phyloP scores from a whole-genome alignment of 2,113 vertebrate species.

The Irena cyanogastra region DNA sequence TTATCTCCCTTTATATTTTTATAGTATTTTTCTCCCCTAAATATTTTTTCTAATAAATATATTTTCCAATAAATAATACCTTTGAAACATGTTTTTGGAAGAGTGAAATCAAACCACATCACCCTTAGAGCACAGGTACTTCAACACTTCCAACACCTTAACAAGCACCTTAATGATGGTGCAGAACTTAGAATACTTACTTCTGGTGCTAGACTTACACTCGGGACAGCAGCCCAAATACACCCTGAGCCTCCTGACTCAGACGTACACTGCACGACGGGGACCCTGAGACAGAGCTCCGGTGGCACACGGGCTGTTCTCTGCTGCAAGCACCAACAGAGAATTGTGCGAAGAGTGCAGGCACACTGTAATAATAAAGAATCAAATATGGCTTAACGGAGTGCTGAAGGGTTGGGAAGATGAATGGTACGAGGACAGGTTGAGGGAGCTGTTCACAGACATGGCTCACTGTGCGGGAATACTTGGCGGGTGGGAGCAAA shows the following conservation, averaged over 20 bases:
- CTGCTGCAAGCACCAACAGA: neutral
- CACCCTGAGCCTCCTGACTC: neutral
- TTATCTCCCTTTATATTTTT: neutral
- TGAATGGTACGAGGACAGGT: neutral
- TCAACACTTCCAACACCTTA: neutral
- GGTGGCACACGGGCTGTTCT: rapidly evolving
- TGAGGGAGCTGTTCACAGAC: neutral
- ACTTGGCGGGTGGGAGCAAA: rapidly evolving
- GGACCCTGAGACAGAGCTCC: neutral
- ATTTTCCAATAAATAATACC: neutral
- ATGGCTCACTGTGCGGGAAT: neutral
- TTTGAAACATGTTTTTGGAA: neutral
- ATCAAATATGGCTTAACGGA: neutral
- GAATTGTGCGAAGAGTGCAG: neutral
- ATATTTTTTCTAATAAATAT: too few relatives aligned
- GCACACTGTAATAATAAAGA: rapidly evolving
- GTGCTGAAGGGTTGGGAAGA: neutral
- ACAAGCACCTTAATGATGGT: neutral
- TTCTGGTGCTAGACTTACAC: neutral
- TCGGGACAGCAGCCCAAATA: neutral
- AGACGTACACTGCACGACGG: neutral
- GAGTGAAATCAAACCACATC: neutral
- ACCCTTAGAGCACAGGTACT: neutral
- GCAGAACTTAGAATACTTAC: neutral
- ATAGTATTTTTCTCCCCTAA: neutral